phyloP scores from a whole-genome alignment of 2,113 vertebrate species.

The Grantiella picta region DNA sequence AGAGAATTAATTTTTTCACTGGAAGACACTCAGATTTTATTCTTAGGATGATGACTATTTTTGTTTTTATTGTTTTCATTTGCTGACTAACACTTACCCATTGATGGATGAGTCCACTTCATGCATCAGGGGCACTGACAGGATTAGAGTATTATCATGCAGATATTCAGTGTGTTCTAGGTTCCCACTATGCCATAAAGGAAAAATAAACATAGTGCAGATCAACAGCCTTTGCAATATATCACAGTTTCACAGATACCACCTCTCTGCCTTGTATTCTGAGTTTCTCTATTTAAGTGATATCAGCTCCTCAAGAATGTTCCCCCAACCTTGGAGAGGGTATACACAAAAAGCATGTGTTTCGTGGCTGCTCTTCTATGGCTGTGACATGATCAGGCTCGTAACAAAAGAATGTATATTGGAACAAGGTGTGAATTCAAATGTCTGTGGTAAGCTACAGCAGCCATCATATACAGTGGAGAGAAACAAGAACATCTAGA shows the following conservation, averaged over 20 bases:
- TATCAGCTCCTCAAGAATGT: not conserved
- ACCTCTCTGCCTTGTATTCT: not conserved
- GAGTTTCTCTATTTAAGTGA: not conserved
- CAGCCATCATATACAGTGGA: not conserved
- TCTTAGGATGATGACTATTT: not conserved
- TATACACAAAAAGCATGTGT: not conserved
- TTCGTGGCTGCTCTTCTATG: not conserved
- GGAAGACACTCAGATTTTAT: not conserved
- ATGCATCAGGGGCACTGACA: slow-evolving; percentile 86
- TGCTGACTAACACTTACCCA: slow-evolving; percentile 78
- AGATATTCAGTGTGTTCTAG: slow-evolving; percentile 80
- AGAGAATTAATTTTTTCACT: not conserved
- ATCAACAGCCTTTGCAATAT: not conserved
- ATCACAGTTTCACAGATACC: not conserved
- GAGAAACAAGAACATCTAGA: not conserved
- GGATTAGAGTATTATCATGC: slow-evolving; percentile 84
- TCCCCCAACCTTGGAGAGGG: not conserved
- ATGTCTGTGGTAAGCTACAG: not conserved
- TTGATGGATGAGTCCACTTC: slow-evolving; percentile 92
- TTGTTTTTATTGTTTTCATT: not conserved
- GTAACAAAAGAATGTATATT: not conserved
- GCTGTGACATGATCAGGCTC: not conserved
- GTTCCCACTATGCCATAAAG: slow-evolving; percentile 79
- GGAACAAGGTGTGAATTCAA: not conserved
- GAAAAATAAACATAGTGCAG: not conserved